A percentile compares a stretch with the other conserved stretches of the same genome.
Conservation (phyloP, 2,888 invertebrate genomes). For the Dinocampus coccinellae region DNA sequence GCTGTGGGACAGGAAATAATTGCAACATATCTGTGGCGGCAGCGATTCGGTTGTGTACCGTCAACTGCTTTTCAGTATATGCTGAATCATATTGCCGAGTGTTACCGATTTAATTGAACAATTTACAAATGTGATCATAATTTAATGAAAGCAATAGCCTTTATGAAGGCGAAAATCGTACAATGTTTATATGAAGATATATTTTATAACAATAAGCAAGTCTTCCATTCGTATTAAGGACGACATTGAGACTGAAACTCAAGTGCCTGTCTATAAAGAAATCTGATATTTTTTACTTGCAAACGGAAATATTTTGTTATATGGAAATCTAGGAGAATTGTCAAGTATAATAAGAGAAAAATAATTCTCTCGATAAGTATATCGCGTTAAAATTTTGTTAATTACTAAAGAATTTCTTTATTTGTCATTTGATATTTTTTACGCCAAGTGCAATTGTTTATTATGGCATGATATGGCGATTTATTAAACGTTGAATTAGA, state of each 20-base stretch:
- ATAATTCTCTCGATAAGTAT: not conserved
- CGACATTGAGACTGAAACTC: constrained; percentile 31
- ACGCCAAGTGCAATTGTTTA: not conserved
- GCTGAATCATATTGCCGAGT: constrained; percentile 68
- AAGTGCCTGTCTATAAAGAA: constrained; percentile 29
- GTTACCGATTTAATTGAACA: constrained; percentile 60
- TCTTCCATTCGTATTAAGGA: constrained; percentile 30
- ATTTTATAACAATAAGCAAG: constrained; percentile 14
- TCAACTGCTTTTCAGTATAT: constrained; percentile 66
- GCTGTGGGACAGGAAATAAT: constrained; percentile 64
- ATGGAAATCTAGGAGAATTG: not conserved
- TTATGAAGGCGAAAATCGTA: not conserved
- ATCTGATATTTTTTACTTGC: constrained; percentile 12
- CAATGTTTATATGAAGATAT: not conserved
- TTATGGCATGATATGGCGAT: not conserved
- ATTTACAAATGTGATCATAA: not conserved
- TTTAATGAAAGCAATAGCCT: constrained; percentile 33
- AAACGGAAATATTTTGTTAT: constrained; percentile 15
- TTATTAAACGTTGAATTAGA: not conserved
- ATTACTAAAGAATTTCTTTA: constrained; percentile 6
- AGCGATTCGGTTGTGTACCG: constrained; percentile 64
- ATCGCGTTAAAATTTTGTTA: constrained; percentile 25
- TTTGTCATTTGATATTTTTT: not conserved
- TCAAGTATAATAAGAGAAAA: not conserved
- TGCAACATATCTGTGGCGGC: constrained; percentile 69